Evolutionary conservation across 2,888 invertebrate species (phyloP).

Genomic region (Sinotaia quadrata): DNA sequence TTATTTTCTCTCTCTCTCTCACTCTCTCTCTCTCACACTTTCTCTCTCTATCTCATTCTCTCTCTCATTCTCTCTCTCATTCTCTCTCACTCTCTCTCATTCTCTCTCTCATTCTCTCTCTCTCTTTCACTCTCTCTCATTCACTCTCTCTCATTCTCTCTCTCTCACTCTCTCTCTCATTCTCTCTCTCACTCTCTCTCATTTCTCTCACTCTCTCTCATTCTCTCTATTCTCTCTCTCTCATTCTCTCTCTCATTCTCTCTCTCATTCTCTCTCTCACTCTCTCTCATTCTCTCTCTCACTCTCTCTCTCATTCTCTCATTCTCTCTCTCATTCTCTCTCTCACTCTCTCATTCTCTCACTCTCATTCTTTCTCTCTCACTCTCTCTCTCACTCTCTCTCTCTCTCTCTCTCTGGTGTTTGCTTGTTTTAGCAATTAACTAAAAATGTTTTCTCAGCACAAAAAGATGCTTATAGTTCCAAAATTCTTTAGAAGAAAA

Average conservation of each 20-base stretch:
- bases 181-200: neutral
- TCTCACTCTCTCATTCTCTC: conserved; percentile 55
- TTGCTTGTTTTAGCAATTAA: neutral
- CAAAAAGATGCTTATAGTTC: too few relatives aligned
- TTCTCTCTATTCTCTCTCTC: neutral
- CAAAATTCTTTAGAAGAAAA: too few relatives aligned
- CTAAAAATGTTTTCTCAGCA: too few relatives aligned
- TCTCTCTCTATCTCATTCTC: too few relatives aligned
- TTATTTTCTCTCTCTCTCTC: too few relatives aligned
- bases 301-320: conserved; percentile 35
- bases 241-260: conserved; percentile 5
- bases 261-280: conserved; percentile 20
- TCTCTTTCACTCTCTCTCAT: neutral
- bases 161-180: neutral
- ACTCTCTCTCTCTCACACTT: too few relatives aligned
- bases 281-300: conserved; percentile 20
- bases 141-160: neutral
- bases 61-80: neutral
- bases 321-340: conserved; percentile 38
- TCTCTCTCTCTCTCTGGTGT: neutral
- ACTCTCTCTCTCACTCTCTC: neutral
- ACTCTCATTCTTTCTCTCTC: conserved; percentile 2
- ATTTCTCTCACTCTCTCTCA: neutral
- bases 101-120: neutral
- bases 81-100: neutral